Base-by-base conservation (phyloP, 2,888 invertebrate genomes). In the Rotaria magnacalcarata region DNA sequence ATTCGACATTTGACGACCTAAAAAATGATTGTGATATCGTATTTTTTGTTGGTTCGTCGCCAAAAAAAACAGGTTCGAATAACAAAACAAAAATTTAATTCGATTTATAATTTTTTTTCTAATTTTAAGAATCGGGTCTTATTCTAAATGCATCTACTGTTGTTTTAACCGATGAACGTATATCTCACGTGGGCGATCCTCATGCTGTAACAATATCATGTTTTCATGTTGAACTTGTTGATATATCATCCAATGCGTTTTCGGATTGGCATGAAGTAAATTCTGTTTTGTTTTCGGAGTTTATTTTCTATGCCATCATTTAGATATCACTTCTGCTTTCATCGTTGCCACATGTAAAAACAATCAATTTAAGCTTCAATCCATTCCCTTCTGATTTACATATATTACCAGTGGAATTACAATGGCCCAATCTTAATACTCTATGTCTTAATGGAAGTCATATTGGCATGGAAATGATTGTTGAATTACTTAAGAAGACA, bases 211-310 rank as follows among this genome's bases (percentile, higher is more conserved):
- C 43, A 80, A 10, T 14, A n/a, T 47, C 80, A 24, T 80, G 80
- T n/a, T 80, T 11, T 11, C 80, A 80, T 7, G 80, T 80, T n/a
- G 80, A 80, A 47, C 47, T 80, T 24, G 47, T 80, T n/a, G 80
- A 80, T 80, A 80, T 80, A 47, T 80, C 80, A n/a, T 80, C 80
- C 4, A 86, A 86, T 85, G 54, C 50, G n/a, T 54, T 86, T 34
- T 52, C 27, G 6, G 86, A 86, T 85, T 86, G 86, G 86, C 56
- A 24, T 16, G 86, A 86, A 58, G 85, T 86, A 27, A 8, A 67
- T 67, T 27, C 6, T 67, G 7, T 19, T 19, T 34, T 67, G 5
- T 6, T 67, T 24, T 7, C n/a, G 0, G 2, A 34, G 2, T 34
- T 34, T 34, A 34, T 34, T 34, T 34, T 34, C 34, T 34, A 34